phyloP scores from a whole-genome alignment of 1,140 invertebrate species.

The Paraescarpia echinospica region DNA sequence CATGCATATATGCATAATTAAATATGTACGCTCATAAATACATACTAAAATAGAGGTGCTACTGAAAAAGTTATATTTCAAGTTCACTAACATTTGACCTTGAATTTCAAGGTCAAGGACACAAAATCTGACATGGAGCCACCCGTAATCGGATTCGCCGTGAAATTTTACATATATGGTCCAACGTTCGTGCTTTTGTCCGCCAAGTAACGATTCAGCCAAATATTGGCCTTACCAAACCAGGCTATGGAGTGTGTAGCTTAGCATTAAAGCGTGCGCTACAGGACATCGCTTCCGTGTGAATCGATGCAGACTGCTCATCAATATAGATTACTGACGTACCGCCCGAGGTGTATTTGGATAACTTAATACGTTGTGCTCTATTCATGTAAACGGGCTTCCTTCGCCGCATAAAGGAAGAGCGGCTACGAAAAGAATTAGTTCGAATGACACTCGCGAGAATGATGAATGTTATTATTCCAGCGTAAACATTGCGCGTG shows the following conservation, averaged over 20 bases:
- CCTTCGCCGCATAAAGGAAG: not conserved
- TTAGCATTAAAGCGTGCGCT: not conserved
- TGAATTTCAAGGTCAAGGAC: too few species aligned
- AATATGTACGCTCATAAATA: too few species aligned
- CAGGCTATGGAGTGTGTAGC: not conserved
- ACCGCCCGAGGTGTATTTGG: not conserved
- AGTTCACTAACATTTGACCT: too few species aligned
- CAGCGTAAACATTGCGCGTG: not conserved
- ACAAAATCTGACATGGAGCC: too few species aligned
- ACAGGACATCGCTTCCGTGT: not conserved
- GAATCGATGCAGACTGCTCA: not conserved
- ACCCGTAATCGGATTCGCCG: too few species aligned
- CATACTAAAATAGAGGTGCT: too few species aligned
- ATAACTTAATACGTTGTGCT: not conserved
- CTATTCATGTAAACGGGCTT: not conserved
- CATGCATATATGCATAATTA: too few species aligned
- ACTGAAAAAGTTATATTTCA: too few species aligned
- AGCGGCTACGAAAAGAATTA: not conserved
- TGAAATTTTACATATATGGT: too few species aligned
- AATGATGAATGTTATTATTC: not conserved
- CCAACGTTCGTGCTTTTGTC: too few species aligned
- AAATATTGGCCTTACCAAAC: too few species aligned
- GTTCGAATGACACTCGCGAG: not conserved
- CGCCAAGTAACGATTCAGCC: too few species aligned
- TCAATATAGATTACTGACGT: slow-evolving; percentile 6